Base-by-base conservation (phyloP, 2,113 vertebrate genomes). In the Embiotoca jacksoni region DNA sequence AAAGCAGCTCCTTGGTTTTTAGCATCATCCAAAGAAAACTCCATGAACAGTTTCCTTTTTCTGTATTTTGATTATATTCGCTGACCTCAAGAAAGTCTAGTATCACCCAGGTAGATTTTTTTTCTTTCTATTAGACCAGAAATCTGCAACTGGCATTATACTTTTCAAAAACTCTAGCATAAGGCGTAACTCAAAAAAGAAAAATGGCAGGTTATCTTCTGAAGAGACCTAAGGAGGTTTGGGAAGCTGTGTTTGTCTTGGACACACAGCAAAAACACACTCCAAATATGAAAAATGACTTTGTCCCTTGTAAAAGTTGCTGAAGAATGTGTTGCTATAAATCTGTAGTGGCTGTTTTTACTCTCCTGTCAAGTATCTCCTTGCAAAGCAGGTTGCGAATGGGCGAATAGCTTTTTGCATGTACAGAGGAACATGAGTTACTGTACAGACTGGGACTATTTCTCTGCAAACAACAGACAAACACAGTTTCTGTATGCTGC, bases 251-350 rank as follows among this genome's bases (percentile, higher is more conserved):
- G 71, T 84, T 63, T 82, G 52, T 47, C 33, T 69, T 63, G 56
- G 70, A 81, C 39, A 41, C 23, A 44, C 16, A 53, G 30, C 23
- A 13, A 6, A 41, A 47, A 15, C 41, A 62, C 41, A 16, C 46
- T 16, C 9, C 8, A 49, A 54, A 46, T 52, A 14, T 50, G 10
- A n/a, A 14, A 14, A 50, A 6, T 50, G 49, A n/a, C 2, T 7
- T 46, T 14, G 49, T 70, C 31, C 49, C 65, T 72, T 66, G 69
- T 83, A 75, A 85, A 85, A 75, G 37, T 50, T 61, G 33, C 36
- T 13, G 9, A 75, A 46, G 75, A 85, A 83, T 72, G 49, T 62
- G 55, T 63, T 76, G 52, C 46, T 67, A 55, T 69, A 4, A 16
- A 30, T 52, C 50, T 71, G 69, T 23, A 36, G 35, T 63, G 55